A percentile compares a stretch with the other conserved stretches of the same genome.
Evolutionary conservation across 1,140 invertebrate species (phyloP).

Genomic region (Trialeurodes vaporariorum): DNA sequence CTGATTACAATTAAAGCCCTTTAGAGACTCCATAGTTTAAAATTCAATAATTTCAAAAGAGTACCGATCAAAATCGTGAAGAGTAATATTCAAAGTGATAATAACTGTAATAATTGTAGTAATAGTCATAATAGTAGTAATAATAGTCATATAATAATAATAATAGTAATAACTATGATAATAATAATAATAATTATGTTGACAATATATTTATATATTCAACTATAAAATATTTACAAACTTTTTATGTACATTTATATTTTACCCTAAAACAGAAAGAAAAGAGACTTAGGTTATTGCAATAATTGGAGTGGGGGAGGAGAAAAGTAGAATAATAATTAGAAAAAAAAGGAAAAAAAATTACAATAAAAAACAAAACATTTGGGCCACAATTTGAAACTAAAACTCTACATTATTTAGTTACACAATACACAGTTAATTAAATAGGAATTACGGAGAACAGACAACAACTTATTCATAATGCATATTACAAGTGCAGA

Average conservation of each 20-base stretch:
- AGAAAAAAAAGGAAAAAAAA: neutral
- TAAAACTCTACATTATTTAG: neutral
- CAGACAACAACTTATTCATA: neutral
- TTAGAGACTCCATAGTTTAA: neutral
- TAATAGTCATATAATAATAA: neutral
- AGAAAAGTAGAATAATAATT: neutral
- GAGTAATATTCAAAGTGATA: neutral
- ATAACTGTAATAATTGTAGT: neutral
- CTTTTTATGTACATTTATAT: neutral
- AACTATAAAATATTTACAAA: constrained; percentile 1
- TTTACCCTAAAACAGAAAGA: neutral
- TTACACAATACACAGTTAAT: neutral
- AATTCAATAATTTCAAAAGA: neutral
- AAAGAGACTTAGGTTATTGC: neutral
- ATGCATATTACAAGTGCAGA: neutral
- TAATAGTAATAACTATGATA: neutral
- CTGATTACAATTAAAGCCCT: neutral
- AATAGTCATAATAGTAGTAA: neutral
- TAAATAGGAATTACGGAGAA: neutral
- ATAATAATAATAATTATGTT: neutral
- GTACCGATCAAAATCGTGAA: neutral
- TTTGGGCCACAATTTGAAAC: neutral
- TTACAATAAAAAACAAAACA: neutral
- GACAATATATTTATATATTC: neutral
- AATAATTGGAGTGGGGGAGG: neutral